These are phyloP conservation scores for Solenopsis invicta DNA, from an alignment of 1,140 invertebrate species.

Conservation along the genomic window DNA sequence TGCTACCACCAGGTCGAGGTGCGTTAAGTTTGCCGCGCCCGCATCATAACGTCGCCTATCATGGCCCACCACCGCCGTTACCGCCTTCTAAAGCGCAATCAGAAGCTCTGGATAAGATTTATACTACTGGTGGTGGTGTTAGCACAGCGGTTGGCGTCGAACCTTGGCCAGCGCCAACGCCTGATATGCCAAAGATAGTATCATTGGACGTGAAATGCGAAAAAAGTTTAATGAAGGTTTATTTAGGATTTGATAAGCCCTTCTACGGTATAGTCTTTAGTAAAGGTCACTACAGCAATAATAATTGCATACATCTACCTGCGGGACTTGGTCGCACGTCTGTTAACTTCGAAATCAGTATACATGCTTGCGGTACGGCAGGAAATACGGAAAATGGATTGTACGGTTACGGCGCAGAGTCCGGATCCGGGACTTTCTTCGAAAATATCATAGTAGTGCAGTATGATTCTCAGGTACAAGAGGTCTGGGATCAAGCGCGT, in stretches of 20 bases:
- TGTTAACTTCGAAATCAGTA: conserved; percentile 96
- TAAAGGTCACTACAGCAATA: conserved; percentile 96
- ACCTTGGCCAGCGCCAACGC: conserved; percentile 92
- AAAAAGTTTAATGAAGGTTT: conserved; percentile 97
- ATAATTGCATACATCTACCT: conserved; percentile 96
- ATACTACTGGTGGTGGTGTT: conserved; percentile 82
- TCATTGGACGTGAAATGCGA: conserved; percentile 97
- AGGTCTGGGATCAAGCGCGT: conserved; percentile 98
- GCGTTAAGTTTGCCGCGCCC: conserved; percentile 86
- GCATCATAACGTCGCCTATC: conserved; percentile 88
- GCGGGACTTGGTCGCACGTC: conserved; percentile 94
- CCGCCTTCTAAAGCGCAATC: conserved; percentile 81
- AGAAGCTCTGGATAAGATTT: conserved; percentile 89
- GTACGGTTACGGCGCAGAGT: conserved; percentile 93
- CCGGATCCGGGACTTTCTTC: conserved; percentile 96
- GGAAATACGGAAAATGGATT: conserved; percentile 96
- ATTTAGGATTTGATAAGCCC: conserved; percentile 96
- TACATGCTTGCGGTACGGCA: conserved; percentile 96
- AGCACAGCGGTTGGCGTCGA: conserved; percentile 87
- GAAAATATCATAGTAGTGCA: conserved; percentile 98
- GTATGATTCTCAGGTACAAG: conserved; percentile 97
- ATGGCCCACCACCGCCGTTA: conserved; percentile 90
- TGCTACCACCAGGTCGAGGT: conserved; percentile 85
- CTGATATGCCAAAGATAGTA: conserved; percentile 96
- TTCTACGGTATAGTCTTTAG: conserved; percentile 98